A percentile compares a stretch with the other conserved stretches of the same genome.
phyloP scores from a whole-genome alignment of 1,140 invertebrate species.

The Acromyrmex heyeri region DNA sequence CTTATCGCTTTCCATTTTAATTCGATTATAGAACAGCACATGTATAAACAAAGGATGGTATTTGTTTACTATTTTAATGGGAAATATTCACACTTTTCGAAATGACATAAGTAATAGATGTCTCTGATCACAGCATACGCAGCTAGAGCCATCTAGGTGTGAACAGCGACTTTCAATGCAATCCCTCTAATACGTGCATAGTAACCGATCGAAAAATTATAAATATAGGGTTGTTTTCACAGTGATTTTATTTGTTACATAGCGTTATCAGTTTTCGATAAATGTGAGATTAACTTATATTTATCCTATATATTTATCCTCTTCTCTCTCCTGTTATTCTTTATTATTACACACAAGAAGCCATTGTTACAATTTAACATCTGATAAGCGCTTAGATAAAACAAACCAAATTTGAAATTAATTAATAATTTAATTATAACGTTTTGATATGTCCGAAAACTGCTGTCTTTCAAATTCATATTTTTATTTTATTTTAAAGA shows the following conservation, averaged over 20 bases:
- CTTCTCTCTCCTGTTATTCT: not conserved
- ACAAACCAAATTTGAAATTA: not conserved
- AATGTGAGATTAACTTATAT: slow-evolving; percentile 25
- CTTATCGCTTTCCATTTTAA: too few species aligned
- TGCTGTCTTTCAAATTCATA: not conserved
- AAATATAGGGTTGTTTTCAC: not conserved
- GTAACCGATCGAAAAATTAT: slow-evolving; percentile 17
- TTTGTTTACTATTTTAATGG: too few species aligned
- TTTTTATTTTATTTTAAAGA: not conserved
- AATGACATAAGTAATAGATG: too few species aligned
- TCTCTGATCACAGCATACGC: too few species aligned
- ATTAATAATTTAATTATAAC: not conserved
- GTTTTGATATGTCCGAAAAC: not conserved
- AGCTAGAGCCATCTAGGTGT: too few species aligned
- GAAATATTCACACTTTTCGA: too few species aligned
- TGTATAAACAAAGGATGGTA: too few species aligned
- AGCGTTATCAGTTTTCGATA: slow-evolving; percentile 34
- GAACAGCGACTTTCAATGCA: too few species aligned
- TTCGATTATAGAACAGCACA: too few species aligned
- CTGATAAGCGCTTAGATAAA: not conserved
- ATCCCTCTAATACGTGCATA: not conserved
- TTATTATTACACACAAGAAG: not conserved
- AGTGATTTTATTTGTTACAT: slow-evolving; percentile 24
- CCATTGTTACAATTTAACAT: not conserved
- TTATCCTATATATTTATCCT: not conserved